Conservation (phyloP, 2,888 invertebrate genomes). For the Macrophya alboannulata region DNA sequence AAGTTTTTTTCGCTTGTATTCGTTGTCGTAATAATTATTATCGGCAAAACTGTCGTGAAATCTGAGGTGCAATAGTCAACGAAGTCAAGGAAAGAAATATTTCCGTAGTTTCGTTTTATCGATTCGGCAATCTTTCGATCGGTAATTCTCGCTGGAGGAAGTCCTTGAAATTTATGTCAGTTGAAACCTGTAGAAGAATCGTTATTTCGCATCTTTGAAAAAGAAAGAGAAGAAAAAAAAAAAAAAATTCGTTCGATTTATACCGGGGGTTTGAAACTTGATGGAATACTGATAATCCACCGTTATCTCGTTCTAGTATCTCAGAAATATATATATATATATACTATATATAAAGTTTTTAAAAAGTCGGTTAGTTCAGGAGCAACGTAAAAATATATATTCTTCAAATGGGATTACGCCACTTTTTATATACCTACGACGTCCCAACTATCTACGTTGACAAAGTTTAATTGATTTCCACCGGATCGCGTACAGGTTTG, state of each 20-base stretch:
- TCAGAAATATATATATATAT: neutral
- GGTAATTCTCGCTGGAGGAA: constrained; percentile 11
- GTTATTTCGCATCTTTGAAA: neutral
- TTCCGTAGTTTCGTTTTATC: constrained; percentile 54
- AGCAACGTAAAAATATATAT: neutral
- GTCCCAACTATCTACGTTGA: constrained; percentile 11
- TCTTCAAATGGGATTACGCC: neutral
- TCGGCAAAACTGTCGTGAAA: constrained; percentile 20
- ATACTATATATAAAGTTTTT: neutral
- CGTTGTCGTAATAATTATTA: constrained; percentile 12
- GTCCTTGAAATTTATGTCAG: constrained; percentile 48
- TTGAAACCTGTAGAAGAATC: neutral
- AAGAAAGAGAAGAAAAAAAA: neutral
- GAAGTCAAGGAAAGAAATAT: constrained; percentile 49
- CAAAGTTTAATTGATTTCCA: constrained; percentile 40
- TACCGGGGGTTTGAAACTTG: neutral
- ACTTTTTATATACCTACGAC: neutral
- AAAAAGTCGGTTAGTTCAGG: neutral
- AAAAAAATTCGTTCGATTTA: neutral
- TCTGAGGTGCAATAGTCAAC: constrained; percentile 42
- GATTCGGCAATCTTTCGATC: constrained; percentile 51
- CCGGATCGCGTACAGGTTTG: constrained; percentile 35
- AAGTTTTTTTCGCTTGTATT: constrained; percentile 1
- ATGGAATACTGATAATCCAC: neutral
- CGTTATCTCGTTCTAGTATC: constrained; percentile 18